phyloP scores from a whole-genome alignment of 2,888 invertebrate species.

The Metellina segmentata region DNA sequence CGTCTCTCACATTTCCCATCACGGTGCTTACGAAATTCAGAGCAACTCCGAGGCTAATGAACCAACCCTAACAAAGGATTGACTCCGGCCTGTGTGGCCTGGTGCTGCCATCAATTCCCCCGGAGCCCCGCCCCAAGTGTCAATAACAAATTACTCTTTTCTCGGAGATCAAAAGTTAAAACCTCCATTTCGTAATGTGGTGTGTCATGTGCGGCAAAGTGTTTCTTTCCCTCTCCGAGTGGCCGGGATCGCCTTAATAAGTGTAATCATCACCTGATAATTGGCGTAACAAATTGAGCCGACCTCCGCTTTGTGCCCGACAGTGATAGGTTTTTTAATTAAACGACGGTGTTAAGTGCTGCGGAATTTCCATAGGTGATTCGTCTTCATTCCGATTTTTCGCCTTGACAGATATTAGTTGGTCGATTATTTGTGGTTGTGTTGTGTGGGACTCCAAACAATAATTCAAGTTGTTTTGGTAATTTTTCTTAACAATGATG shows the following conservation, averaged over 20 bases:
- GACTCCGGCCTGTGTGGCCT: neutral
- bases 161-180: constrained; percentile 4
- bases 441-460: neutral
- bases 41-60: neutral
- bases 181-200: neutral
- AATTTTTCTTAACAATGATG: no score
- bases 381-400: neutral
- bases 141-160: constrained; percentile 51
- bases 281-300: constrained; percentile 36
- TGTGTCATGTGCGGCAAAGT: neutral
- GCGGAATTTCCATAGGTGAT: neutral
- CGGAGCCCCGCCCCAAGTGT: constrained; percentile 43
- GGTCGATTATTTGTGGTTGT: neutral
- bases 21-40: no score
- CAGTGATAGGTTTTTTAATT: constrained; percentile 38
- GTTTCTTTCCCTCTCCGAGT: no score
- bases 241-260: neutral
- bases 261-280: constrained; percentile 46
- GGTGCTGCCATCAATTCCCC: neutral
- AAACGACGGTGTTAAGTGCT: constrained; percentile 22
- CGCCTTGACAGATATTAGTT: neutral
- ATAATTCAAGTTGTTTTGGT: neutral
- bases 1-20: no score
- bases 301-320: neutral
- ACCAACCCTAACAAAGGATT: neutral